phyloP scores from a whole-genome alignment of 2,888 invertebrate species.

The Leptinotarsa tumamoca region DNA sequence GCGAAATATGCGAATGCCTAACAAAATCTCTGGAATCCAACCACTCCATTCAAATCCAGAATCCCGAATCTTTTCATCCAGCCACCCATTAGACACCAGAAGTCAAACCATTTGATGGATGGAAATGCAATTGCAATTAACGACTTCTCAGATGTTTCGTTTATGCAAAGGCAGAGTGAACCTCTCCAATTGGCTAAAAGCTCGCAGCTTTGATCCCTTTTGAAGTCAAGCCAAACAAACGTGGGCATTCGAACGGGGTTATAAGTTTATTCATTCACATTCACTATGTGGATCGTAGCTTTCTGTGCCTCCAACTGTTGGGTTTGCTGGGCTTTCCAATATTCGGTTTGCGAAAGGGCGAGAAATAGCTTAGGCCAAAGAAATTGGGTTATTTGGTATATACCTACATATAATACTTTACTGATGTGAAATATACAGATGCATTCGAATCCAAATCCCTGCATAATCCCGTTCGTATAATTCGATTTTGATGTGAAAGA shows the following conservation, averaged over 20 bases:
- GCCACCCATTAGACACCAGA: slow-evolving; percentile 1
- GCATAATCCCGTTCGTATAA: no score
- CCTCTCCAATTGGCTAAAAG: slow-evolving; percentile 62
- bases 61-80: slow-evolving; percentile 7
- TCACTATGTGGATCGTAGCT: slow-evolving; percentile 49
- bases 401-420: no score
- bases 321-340: slow-evolving; percentile 26
- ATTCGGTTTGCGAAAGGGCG: background rate
- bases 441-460: no score
- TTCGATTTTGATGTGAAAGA: no score
- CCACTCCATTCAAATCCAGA: slow-evolving; percentile 2
- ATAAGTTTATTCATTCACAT: slow-evolving; percentile 59
- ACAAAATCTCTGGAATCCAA: background rate
- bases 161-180: slow-evolving; percentile 36
- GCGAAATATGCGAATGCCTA: background rate
- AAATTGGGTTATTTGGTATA: background rate
- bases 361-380: background rate
- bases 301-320: slow-evolving; percentile 42
- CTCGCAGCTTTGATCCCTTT: slow-evolving; percentile 59
- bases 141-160: slow-evolving; percentile 54
- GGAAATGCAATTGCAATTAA: slow-evolving; percentile 58
- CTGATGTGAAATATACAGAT: no score
- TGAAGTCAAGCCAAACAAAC: slow-evolving; percentile 56
- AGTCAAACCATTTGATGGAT: slow-evolving; percentile 27
- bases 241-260: slow-evolving; percentile 56